Evolutionary conservation across 2,888 invertebrate species (phyloP).

Genomic region (Macrophya annulata): DNA sequence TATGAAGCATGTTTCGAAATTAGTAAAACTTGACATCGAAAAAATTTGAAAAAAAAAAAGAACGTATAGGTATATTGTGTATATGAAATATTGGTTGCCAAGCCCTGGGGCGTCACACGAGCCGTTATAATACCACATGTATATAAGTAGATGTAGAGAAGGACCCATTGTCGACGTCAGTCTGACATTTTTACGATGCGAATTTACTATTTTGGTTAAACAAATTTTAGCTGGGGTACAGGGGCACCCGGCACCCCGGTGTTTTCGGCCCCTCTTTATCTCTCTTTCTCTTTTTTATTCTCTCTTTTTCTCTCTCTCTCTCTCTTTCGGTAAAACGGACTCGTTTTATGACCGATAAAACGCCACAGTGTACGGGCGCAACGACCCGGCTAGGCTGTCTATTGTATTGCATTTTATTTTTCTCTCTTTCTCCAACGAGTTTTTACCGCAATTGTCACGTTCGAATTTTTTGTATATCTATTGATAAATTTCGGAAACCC

Average conservation of each 20-base stretch:
- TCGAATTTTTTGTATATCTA: not conserved
- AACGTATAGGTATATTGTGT: not conserved
- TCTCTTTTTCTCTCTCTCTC: not conserved
- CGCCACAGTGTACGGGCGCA: slow-evolving; percentile 36
- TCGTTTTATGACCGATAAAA: slow-evolving; percentile 53
- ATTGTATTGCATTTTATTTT: slow-evolving; percentile 35
- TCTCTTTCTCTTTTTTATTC: not conserved
- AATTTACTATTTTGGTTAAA: slow-evolving; percentile 54
- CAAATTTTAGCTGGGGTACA: slow-evolving; percentile 18
- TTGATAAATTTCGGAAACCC: not conserved
- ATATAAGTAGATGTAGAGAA: not conserved
- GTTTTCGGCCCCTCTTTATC: not conserved
- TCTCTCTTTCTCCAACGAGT: not conserved
- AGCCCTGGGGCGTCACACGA: not conserved
- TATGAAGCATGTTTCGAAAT: not conserved
- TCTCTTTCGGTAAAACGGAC: slow-evolving; percentile 33
- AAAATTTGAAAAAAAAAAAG: not conserved
- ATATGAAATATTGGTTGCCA: slow-evolving; percentile 17
- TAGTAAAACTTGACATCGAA: not conserved
- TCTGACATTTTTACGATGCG: slow-evolving; percentile 48
- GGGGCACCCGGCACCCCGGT: not conserved
- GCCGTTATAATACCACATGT: not conserved
- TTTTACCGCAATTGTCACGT: not conserved
- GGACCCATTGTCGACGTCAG: slow-evolving; percentile 41
- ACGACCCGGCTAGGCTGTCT: not conserved